Percentiles rank a stretch among this genome's conserved stretches.
Conservation (phyloP, 2,888 invertebrate species). For the Limnephilus lunatus region DNA sequence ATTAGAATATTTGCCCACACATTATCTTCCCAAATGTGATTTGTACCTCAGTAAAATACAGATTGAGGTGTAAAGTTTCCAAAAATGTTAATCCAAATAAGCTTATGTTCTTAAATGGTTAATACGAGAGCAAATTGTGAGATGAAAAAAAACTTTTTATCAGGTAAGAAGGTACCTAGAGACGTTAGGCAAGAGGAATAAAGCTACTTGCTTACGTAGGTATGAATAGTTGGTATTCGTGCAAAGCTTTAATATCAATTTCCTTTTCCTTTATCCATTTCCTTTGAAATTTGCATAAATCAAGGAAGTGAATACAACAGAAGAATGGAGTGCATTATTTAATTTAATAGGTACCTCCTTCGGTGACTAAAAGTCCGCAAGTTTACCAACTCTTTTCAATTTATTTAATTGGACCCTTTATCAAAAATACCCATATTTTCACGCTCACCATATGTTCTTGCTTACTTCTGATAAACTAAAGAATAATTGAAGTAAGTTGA, state of each 20-base stretch:
- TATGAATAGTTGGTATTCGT: not conserved
- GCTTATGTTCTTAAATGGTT: no score
- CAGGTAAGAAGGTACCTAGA: not conserved
- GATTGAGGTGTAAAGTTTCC: no score
- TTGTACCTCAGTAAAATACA: no score
- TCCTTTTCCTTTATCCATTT: not conserved
- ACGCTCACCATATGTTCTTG: slow-evolving; percentile 22
- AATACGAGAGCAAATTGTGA: not conserved
- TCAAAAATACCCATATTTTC: not conserved
- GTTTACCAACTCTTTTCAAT: slow-evolving; percentile 13
- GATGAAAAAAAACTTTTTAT: not conserved
- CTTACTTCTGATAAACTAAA: not conserved
- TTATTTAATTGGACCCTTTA: not conserved
- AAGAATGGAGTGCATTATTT: not conserved
- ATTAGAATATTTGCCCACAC: no score
- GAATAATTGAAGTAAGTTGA: not conserved
- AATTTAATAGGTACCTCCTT: not conserved
- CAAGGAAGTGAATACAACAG: not conserved
- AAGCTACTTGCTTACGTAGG: no score
- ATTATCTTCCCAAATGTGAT: no score
- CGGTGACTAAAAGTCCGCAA: not conserved
- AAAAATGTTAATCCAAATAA: no score
- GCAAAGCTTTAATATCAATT: not conserved
- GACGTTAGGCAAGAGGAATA: no score
- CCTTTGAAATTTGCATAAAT: not conserved